phyloP scores from a whole-genome alignment of 2,888 invertebrate genomes.

The Chalcosyrphus nemorum region DNA sequence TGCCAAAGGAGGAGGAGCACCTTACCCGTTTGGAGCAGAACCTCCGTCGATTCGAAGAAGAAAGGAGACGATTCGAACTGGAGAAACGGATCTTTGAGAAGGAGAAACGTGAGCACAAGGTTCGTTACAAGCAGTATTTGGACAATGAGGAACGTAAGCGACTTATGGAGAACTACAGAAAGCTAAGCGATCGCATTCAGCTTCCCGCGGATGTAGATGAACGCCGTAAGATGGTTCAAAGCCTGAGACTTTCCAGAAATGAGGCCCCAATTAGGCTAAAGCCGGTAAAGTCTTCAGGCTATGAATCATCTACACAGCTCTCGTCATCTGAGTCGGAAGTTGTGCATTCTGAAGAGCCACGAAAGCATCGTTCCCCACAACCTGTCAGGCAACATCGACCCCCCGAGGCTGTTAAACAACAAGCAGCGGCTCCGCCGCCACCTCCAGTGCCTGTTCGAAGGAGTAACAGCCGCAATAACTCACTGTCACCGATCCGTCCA shows the following conservation, averaged over 20 bases:
- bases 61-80: slow-evolving; percentile 81
- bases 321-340: slow-evolving; percentile 81
- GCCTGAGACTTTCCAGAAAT: slow-evolving; percentile 77
- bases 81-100: slow-evolving; percentile 82
- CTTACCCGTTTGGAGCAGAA: slow-evolving; percentile 80
- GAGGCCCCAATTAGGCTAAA: slow-evolving; percentile 75
- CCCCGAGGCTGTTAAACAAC: slow-evolving; percentile 4
- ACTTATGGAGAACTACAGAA: slow-evolving; percentile 79
- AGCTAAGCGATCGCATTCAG: slow-evolving; percentile 78
- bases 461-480: slow-evolving; percentile 77
- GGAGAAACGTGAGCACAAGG: slow-evolving; percentile 83
- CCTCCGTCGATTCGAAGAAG: slow-evolving; percentile 80
- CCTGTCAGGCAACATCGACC: slow-evolving; percentile 53
- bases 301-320: slow-evolving; percentile 81
- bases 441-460: slow-evolving; percentile 74
- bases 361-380: slow-evolving; percentile 77
- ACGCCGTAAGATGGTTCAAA: slow-evolving; percentile 78
- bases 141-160: slow-evolving; percentile 80
- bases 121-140: slow-evolving; percentile 79
- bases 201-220: slow-evolving; percentile 79
- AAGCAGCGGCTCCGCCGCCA: slow-evolving; percentile 1
- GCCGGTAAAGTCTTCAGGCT: slow-evolving; percentile 74
- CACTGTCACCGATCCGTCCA: slow-evolving; percentile 79
- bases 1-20: slow-evolving; percentile 74
- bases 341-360: slow-evolving; percentile 57